These are phyloP conservation scores for Melanotaenia maccullochi DNA, from an alignment of 2,797 vertebrate species.

Conservation along the genomic window DNA sequence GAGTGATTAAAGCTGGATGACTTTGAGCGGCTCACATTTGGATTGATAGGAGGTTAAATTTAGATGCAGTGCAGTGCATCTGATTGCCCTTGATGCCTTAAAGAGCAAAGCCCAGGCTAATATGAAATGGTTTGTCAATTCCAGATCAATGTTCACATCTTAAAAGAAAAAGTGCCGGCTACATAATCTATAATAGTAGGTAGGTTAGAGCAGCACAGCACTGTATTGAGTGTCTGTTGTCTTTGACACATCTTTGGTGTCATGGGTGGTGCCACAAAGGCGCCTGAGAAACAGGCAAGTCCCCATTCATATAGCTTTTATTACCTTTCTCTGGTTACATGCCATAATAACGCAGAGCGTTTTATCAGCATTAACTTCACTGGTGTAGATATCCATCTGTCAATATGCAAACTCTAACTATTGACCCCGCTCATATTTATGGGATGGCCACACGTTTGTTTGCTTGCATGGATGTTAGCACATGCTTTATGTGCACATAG, in stretches of 20 bases:
- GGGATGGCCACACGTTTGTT: constrained; percentile 38
- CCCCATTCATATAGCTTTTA: constrained; percentile 75
- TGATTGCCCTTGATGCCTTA: constrained; percentile 76
- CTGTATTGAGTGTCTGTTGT: constrained; percentile 77
- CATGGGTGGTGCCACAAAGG: constrained; percentile 77
- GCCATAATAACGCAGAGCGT: constrained; percentile 55
- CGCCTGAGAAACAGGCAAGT: constrained; percentile 72
- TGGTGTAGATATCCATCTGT: constrained; percentile 71
- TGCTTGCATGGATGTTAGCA: constrained; percentile 19
- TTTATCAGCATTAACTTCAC: constrained; percentile 73
- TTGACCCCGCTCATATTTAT: constrained; percentile 58
- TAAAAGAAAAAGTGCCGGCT: constrained; percentile 64
- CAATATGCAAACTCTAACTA: constrained; percentile 65
- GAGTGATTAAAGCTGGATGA: constrained; percentile 49
- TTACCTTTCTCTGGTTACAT: constrained; percentile 79
- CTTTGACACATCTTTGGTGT: constrained; percentile 82
- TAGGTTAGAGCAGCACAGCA: constrained; percentile 38
- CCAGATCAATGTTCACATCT: constrained; percentile 78
- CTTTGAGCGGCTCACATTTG: constrained; percentile 56
- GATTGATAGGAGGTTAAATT: constrained; percentile 73
- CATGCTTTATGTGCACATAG: neutral
- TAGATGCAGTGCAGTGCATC: constrained; percentile 59
- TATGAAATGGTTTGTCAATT: constrained; percentile 78
- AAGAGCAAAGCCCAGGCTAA: constrained; percentile 67
- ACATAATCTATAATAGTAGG: constrained; percentile 69